phyloP scores from a whole-genome alignment of 2,888 invertebrate species.

The Tipula helvola region DNA sequence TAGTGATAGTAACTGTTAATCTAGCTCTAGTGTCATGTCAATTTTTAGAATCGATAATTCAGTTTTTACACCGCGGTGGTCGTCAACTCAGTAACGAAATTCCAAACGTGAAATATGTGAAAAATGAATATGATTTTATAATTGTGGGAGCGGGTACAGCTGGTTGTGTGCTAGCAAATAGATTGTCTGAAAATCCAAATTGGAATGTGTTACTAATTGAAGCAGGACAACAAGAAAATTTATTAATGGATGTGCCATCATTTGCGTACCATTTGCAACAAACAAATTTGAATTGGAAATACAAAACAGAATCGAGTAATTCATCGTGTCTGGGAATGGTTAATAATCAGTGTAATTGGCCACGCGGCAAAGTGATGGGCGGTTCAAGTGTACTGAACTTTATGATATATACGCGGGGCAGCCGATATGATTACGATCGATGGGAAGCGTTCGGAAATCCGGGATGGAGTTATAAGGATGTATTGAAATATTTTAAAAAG shows the following conservation, averaged over 20 bases:
- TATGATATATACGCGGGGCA: conserved; percentile 67
- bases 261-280: conserved; percentile 59
- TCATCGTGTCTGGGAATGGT: conserved; percentile 62
- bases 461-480: conserved; percentile 61
- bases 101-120: background rate
- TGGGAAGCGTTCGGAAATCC: conserved; percentile 61
- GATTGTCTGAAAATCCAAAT: conserved; percentile 42
- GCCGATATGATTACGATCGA: conserved; percentile 56
- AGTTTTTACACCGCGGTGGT: background rate
- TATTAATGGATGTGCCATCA: conserved; percentile 37
- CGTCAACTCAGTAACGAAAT: background rate
- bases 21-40: background rate
- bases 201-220: conserved; percentile 46
- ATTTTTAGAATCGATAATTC: background rate
- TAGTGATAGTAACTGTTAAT: background rate
- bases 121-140: conserved; percentile 39
- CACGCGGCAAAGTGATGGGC: conserved; percentile 70
- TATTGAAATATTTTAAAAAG: conserved; percentile 65
- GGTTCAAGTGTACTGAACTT: conserved; percentile 69
- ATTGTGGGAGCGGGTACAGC: conserved; percentile 47
- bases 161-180: conserved; percentile 46
- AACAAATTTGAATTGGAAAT: conserved; percentile 62
- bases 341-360: conserved; percentile 63
- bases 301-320: conserved; percentile 63
- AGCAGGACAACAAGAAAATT: conserved; percentile 40